Evolutionary conservation across 64 coral and sea anemone genomes (phyloP).

Genomic region (Montipora foliosa): DNA sequence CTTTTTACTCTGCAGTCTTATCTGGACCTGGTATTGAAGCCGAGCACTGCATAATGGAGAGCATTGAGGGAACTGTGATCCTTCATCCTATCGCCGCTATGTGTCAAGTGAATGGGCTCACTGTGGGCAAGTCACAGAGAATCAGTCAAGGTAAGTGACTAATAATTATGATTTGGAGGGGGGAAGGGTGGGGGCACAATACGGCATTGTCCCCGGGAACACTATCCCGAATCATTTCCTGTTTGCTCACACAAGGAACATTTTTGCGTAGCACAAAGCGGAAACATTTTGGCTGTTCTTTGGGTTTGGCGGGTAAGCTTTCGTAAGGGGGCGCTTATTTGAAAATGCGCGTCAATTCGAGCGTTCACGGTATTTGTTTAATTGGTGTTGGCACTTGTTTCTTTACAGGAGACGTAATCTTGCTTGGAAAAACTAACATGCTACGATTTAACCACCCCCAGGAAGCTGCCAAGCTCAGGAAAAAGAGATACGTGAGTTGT

Average conservation of each 20-base stretch:
- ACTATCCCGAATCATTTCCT: too few species aligned
- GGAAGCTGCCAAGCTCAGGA: constrained; percentile 95
- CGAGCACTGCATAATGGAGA: constrained; percentile 95
- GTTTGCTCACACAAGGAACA: too few species aligned
- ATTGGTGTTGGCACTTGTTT: neutral
- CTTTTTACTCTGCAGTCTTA: constrained; percentile 65
- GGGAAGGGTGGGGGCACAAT: neutral
- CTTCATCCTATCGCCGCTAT: constrained; percentile 73
- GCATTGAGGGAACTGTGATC: constrained; percentile 91
- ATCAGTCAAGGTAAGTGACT: constrained; percentile 75
- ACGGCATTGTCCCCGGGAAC: too few species aligned
- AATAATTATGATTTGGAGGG: neutral
- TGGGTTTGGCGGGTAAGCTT: too few species aligned
- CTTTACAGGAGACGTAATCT: constrained; percentile 83
- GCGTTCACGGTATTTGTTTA: neutral
- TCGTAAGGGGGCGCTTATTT: too few species aligned
- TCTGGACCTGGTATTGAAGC: constrained; percentile 93
- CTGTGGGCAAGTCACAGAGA: constrained; percentile 60
- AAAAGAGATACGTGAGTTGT: constrained; percentile 95
- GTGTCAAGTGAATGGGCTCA: constrained; percentile 89
- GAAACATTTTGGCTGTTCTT: too few species aligned
- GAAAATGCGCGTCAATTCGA: too few species aligned
- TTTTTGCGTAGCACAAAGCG: too few species aligned
- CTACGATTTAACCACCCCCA: constrained; percentile 96
- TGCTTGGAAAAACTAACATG: constrained; percentile 99